phyloP scores from a whole-genome alignment of 2,888 invertebrate genomes.

The Dynastes hyllus region DNA sequence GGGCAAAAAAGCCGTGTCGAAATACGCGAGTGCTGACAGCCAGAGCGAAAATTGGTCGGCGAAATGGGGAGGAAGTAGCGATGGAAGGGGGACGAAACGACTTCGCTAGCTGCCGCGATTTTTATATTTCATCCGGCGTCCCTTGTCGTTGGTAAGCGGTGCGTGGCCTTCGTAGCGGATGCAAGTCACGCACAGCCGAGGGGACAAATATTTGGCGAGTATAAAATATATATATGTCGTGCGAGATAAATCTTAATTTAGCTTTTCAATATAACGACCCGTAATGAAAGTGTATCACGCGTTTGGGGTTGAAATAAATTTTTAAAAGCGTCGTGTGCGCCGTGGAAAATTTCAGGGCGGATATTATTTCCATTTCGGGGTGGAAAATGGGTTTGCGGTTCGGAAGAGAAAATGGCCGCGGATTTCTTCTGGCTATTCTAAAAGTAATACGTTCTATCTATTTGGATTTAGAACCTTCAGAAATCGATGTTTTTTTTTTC shows the following conservation, averaged over 20 bases:
- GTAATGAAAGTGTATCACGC: conserved; percentile 42
- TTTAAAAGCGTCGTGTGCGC: neutral
- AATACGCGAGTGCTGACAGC: too few species aligned
- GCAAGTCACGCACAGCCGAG: conserved; percentile 37
- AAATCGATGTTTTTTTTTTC: too few species aligned
- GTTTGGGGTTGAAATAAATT: neutral
- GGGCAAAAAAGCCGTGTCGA: too few species aligned
- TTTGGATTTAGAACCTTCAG: too few species aligned
- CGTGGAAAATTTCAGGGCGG: neutral
- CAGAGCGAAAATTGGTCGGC: neutral
- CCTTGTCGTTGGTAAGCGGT: conserved; percentile 3
- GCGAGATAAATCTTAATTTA: conserved; percentile 45
- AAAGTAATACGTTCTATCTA: too few species aligned
- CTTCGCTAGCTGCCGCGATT: conserved; percentile 10
- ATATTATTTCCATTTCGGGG: neutral
- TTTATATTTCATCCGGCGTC: conserved; percentile 37
- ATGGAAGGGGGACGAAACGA: neutral
- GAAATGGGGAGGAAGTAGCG: neutral
- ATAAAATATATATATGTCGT: conserved; percentile 42
- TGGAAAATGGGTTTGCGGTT: neutral
- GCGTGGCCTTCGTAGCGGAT: conserved; percentile 19
- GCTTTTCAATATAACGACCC: conserved; percentile 43
- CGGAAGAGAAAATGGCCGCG: too few species aligned
- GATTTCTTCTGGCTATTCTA: too few species aligned
- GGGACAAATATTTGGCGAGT: conserved; percentile 45